These are phyloP conservation scores for Adineta ricciae DNA, from an alignment of 2,888 invertebrate genomes.

Conservation along the genomic window DNA sequence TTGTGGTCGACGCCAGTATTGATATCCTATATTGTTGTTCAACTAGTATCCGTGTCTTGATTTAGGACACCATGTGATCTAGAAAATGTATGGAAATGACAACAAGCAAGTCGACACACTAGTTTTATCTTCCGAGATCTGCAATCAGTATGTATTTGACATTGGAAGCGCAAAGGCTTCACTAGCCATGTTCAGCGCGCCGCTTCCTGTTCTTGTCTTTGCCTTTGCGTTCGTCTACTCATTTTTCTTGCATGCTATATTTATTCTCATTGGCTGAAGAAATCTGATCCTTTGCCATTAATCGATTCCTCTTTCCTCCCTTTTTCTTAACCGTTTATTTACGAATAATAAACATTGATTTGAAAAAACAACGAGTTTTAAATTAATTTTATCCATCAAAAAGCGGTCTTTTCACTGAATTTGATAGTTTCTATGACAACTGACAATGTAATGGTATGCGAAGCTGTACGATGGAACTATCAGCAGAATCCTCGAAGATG, in stretches of 20 bases:
- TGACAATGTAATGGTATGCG: neutral
- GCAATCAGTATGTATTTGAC: constrained; percentile 9
- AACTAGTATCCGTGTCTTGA: neutral
- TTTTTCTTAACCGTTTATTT: neutral
- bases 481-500: neutral
- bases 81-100: neutral
- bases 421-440: neutral
- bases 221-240: neutral
- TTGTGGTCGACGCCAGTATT: neutral
- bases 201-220: constrained; percentile 15
- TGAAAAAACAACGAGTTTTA: neutral
- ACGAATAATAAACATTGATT: neutral
- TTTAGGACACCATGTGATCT: constrained; percentile 9
- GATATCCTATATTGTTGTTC: neutral
- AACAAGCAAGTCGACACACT: neutral
- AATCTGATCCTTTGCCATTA: neutral
- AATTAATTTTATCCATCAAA: neutral
- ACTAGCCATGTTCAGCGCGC: constrained; percentile 1
- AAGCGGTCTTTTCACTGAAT: no score
- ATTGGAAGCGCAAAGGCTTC: neutral
- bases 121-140: neutral
- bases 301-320: neutral
- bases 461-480: neutral
- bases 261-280: neutral
- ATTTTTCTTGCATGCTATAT: neutral